These are phyloP conservation scores for Pygoscelis adeliae DNA, from an alignment of 2,113 vertebrate genomes.

Conservation along the genomic window DNA sequence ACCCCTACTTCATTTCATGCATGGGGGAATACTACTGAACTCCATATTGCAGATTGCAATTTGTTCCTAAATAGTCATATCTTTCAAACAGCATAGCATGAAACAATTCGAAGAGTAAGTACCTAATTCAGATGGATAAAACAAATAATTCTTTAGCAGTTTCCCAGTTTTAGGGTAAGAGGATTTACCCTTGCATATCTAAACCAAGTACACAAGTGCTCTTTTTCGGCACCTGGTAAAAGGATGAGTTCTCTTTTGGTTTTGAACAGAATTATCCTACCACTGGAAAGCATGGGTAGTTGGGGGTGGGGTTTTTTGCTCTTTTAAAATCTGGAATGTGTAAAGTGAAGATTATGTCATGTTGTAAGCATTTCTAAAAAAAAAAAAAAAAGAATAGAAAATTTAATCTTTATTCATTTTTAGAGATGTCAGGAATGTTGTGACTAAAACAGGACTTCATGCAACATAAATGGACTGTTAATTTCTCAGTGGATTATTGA, in stretches of 20 bases:
- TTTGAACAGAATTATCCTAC: slow-evolving; percentile 9
- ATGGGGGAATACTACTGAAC: slow-evolving; percentile 20
- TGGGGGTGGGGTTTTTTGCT: not conserved
- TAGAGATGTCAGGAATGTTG: not conserved
- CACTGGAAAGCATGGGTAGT: not conserved
- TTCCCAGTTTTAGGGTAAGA: slow-evolving; percentile 27
- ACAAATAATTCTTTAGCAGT: slow-evolving; percentile 10
- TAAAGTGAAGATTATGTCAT: slow-evolving; percentile 2
- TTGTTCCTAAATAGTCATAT: slow-evolving; percentile 21
- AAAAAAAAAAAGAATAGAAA: not conserved
- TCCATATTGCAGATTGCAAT: not conserved
- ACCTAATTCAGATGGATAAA: slow-evolving; percentile 33
- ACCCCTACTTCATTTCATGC: slow-evolving; percentile 43
- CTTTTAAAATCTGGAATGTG: not conserved
- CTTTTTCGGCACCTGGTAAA: not conserved
- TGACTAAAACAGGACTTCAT: not conserved
- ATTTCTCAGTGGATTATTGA: not conserved
- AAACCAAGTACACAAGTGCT: slow-evolving; percentile 10
- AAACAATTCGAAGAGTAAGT: not conserved
- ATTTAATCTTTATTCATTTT: not conserved
- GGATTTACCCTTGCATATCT: slow-evolving; percentile 39
- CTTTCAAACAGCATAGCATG: not conserved
- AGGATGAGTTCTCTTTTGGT: slow-evolving; percentile 8
- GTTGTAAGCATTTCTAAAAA: not conserved
- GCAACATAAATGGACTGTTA: not conserved